Percentiles rank a stretch among this genome's conserved stretches.
Conservation (phyloP, 2,113 vertebrate species). For the Myanophis thanlyinensis region DNA sequence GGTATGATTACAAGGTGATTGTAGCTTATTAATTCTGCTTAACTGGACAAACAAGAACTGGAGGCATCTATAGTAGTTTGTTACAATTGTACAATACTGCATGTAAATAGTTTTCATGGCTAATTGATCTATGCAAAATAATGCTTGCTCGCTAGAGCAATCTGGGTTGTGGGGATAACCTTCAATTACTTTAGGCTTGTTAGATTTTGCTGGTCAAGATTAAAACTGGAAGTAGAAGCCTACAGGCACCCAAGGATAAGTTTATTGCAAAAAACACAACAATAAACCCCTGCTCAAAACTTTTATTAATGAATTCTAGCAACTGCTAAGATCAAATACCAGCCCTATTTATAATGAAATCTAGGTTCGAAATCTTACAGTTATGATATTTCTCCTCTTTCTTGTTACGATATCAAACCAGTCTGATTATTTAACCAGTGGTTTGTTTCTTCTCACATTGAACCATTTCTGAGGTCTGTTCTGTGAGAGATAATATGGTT, state of each 20-base stretch:
- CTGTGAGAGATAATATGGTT: background rate
- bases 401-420: background rate
- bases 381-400: background rate
- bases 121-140: background rate
- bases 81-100: background rate
- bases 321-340: background rate
- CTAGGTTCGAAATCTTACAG: background rate
- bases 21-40: constrained; percentile 36
- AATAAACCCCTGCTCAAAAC: background rate
- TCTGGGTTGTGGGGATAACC: background rate
- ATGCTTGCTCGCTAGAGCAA: background rate
- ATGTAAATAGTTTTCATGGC: background rate
- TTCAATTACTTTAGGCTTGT: background rate
- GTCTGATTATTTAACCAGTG: background rate
- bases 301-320: background rate
- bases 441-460: background rate
- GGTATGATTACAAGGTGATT: constrained; percentile 40
- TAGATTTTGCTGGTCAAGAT: background rate
- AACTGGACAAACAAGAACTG: constrained; percentile 33
- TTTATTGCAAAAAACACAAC: background rate
- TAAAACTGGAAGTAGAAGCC: background rate
- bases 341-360: background rate
- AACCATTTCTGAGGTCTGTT: background rate
- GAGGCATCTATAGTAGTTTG: background rate
- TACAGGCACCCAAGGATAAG: background rate